phyloP scores from a whole-genome alignment of 2,888 invertebrate genomes.

The Norana najaformis region DNA sequence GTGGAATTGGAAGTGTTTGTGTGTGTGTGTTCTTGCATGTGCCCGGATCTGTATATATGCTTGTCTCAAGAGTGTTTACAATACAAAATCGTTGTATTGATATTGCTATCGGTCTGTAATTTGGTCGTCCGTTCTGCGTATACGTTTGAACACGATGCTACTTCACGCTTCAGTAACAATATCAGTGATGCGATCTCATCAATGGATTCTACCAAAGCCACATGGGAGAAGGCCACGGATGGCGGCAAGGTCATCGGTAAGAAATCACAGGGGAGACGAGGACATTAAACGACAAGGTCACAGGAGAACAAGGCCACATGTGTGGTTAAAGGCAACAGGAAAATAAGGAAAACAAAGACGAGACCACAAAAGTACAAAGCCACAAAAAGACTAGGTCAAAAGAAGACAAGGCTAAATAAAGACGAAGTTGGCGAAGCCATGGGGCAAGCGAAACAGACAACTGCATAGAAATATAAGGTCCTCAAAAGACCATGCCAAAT shows the following conservation, averaged over 20 bases:
- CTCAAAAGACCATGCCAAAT: no score
- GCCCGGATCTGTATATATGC: not conserved
- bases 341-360: no score
- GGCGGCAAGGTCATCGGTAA: no score
- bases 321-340: no score
- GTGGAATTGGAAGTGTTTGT: not conserved
- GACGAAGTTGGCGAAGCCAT: not conserved
- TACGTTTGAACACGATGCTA: no score
- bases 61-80: not conserved
- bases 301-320: not conserved
- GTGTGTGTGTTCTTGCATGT: not conserved
- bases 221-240: no score
- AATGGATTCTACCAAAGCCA: no score
- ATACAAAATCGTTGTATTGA: not conserved
- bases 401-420: no score
- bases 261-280: no score
- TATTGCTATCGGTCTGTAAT: not conserved
- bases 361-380: not conserved
- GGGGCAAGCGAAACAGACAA: not conserved
- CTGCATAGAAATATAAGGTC: not conserved
- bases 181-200: no score
- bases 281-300: not conserved
- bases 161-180: no score
- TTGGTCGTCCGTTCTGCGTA: no score
- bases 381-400: not conserved